Conservation (phyloP, 2,888 invertebrate species). For the Lasioglossum leucozonium region DNA sequence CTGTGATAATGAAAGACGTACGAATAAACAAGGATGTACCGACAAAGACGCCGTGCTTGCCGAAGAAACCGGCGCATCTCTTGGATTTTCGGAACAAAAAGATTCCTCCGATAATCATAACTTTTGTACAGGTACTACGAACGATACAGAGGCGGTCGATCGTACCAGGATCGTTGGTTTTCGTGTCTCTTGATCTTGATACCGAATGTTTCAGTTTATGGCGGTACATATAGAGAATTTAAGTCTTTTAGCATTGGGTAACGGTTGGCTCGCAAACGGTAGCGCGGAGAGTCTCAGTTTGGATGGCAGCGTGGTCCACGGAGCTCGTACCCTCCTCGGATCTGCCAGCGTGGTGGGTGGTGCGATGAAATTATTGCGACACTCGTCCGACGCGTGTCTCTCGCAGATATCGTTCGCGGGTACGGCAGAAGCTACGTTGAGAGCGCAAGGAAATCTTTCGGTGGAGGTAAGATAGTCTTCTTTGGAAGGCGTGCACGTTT, state of each 20-base stretch:
- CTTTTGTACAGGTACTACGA: constrained; percentile 90
- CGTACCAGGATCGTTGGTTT: background rate
- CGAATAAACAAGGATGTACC: constrained; percentile 91
- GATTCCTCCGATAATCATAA: constrained; percentile 91
- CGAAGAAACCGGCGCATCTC: constrained; percentile 79
- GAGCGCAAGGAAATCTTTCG: constrained; percentile 93
- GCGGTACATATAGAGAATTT: constrained; percentile 93
- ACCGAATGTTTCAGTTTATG: constrained; percentile 88
- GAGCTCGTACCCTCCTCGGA: constrained; percentile 89
- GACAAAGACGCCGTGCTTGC: constrained; percentile 63
- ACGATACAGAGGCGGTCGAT: background rate
- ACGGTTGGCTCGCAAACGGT: constrained; percentile 90
- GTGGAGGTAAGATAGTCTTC: constrained; percentile 88
- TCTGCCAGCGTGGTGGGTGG: constrained; percentile 89
- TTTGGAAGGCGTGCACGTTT: background rate
- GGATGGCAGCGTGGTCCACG: constrained; percentile 90
- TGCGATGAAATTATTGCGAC: constrained; percentile 87
- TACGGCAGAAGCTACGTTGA: constrained; percentile 90
- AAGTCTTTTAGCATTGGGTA: constrained; percentile 87
- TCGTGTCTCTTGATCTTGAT: background rate
- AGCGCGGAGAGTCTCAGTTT: constrained; percentile 89
- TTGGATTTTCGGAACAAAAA: constrained; percentile 91
- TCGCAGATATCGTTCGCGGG: constrained; percentile 91
- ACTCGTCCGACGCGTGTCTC: constrained; percentile 88
- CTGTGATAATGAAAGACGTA: constrained; percentile 92